Percentiles rank a stretch among this genome's conserved stretches.
Evolutionary conservation across 37 sponge, comb jelly and placozoan genomes (phyloP).

Genomic region (Geodia barretti): DNA sequence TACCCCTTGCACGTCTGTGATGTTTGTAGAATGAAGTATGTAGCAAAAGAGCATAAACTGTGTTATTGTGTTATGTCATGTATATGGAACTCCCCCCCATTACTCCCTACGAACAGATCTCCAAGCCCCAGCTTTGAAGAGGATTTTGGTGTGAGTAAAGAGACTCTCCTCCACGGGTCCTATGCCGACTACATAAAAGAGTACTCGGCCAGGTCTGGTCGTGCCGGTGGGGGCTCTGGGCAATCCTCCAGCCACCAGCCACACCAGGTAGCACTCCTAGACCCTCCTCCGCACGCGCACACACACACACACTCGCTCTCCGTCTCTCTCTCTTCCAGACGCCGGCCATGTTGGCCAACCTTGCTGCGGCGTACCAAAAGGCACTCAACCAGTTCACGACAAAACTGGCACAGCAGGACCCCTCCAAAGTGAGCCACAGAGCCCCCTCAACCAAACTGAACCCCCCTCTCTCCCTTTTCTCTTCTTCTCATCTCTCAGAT

Average conservation of each 20-base stretch:
- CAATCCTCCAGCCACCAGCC: neutral
- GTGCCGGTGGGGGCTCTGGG: neutral
- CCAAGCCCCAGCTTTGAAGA: conserved; percentile 50
- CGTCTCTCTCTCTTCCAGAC: neutral
- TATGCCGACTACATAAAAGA: conserved; percentile 86
- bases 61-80: no score
- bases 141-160: conserved; percentile 70
- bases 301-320: neutral
- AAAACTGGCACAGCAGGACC: conserved; percentile 37
- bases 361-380: conserved; percentile 55
- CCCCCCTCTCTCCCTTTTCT: no score
- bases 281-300: no score
- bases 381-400: conserved; percentile 49
- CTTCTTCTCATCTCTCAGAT: neutral
- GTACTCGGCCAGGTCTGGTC: conserved; percentile 44
- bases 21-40: no score
- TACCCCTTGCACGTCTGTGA: no score
- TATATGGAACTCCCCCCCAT: neutral
- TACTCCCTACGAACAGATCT: conserved; percentile 3
- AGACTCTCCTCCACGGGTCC: conserved; percentile 72
- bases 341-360: conserved; percentile 7
- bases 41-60: neutral
- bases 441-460: no score
- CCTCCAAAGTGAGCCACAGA: neutral
- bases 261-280: neutral